Base-by-base conservation (phyloP, 2,113 vertebrate genomes). In the Percopsis transmontana region DNA sequence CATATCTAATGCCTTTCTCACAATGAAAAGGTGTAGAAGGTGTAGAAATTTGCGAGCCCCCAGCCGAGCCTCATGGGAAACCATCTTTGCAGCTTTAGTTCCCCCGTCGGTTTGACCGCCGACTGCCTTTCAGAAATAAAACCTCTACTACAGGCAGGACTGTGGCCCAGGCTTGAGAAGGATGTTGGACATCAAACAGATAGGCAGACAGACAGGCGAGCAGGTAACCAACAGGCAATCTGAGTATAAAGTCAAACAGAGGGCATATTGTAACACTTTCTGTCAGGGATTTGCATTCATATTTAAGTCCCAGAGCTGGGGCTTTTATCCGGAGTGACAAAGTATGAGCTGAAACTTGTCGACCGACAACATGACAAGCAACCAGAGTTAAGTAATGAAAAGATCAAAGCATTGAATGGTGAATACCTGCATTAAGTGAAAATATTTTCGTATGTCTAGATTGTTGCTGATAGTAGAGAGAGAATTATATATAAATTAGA, bases 341-440 rank as follows among this genome's bases (percentile, higher is more conserved):
- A 1, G 16, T 58, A 67, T 68, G 14, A 50, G 23, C 68, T 65
- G 51, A 62, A 70, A 65, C 40, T 72, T 47, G 23, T 66, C 16
- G 10, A 75, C 72, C 66, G 80, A 45, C 69, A 63, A 53, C 63
- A 71, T 68, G 64, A 73, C 57, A 69, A 55, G 51, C 51, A 67
- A 62, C 76, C 72, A 77, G 56, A 72, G 59, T 27, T 21, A 51
- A 19, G 20, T 38, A 67, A 57, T 42, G 61, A 12, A 33, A 61
- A 65, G 66, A 69, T 80, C 69, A 70, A 19, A 74, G 64, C 54
- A 7, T 33, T 4, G 27, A 33, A 33, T 4, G 27, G 27, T 6
- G 27, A 33, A 33, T 33, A 4, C 5, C 27, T 6, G 27, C 27
- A 33, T 33, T 33, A 6, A 6, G 5, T 7, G 8, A 33, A 33